A percentile compares a stretch with the other conserved stretches of the same genome.
phyloP scores from a whole-genome alignment of 2,888 invertebrate genomes.

The Exephanes ischioxanthus region DNA sequence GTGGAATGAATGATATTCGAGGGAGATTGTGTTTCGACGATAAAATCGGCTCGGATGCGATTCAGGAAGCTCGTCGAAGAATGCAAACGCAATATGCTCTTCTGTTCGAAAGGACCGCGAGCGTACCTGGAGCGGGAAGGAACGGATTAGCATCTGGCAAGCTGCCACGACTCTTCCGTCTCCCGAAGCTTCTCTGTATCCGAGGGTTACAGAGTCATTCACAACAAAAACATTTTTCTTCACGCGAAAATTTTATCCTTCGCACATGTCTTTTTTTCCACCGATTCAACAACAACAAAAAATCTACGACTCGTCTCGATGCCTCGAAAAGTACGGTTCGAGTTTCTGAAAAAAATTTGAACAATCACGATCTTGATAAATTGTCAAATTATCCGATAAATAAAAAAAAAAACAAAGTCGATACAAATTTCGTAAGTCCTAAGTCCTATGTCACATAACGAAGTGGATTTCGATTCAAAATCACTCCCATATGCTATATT shows the following conservation, averaged over 20 bases:
- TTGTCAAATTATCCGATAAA: no score
- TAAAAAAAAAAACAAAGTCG: no score
- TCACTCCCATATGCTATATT: no score
- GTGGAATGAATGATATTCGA: slow-evolving; percentile 36
- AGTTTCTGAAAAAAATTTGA: background rate
- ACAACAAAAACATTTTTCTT: slow-evolving; percentile 14
- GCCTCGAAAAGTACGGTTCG: background rate
- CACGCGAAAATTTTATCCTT: background rate
- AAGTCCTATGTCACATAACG: no score
- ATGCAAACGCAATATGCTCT: slow-evolving; percentile 57
- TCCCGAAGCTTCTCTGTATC: background rate
- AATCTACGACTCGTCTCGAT: background rate
- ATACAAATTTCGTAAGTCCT: no score
- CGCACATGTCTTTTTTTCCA: background rate
- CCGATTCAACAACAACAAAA: background rate
- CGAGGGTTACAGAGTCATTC: slow-evolving; percentile 36
- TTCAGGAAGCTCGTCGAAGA: slow-evolving; percentile 28
- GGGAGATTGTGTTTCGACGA: slow-evolving; percentile 35
- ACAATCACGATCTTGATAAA: no score
- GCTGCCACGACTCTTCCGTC: slow-evolving; percentile 40
- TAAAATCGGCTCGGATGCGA: slow-evolving; percentile 27
- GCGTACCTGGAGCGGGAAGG: background rate
- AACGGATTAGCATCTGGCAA: slow-evolving; percentile 61
- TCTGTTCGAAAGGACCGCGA: slow-evolving; percentile 18
- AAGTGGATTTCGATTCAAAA: no score